Percentiles rank a stretch among this genome's conserved stretches.
These are phyloP conservation scores for Ferdinandea cuprea DNA, from an alignment of 2,888 invertebrate species.

Conservation along the genomic window DNA sequence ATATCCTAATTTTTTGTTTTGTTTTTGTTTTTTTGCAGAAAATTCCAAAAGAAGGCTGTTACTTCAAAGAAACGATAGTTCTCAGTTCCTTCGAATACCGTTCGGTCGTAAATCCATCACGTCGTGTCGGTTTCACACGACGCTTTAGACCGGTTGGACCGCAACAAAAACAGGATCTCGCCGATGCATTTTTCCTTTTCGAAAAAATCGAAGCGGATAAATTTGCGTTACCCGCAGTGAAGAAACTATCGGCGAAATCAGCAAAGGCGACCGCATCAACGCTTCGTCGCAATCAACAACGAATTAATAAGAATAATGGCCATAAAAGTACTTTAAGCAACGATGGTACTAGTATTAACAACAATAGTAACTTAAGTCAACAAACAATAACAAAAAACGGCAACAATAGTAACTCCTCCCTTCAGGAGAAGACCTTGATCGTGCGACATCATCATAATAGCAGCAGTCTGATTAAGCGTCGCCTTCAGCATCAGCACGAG, in stretches of 20 bases:
- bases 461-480: constrained; percentile 75
- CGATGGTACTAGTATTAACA: constrained; percentile 70
- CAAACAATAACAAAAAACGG: constrained; percentile 25
- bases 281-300: constrained; percentile 75
- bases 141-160: constrained; percentile 79
- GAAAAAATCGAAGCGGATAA: constrained; percentile 77
- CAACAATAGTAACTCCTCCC: constrained; percentile 32
- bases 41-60: constrained; percentile 79
- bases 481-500: constrained; percentile 77
- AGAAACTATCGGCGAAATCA: constrained; percentile 37
- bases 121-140: constrained; percentile 80
- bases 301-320: constrained; percentile 62
- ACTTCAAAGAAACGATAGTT: constrained; percentile 80
- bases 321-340: constrained; percentile 66
- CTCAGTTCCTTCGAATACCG: constrained; percentile 79
- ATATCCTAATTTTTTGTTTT: background rate
- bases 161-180: constrained; percentile 75
- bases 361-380: constrained; percentile 72
- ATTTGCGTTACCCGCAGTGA: constrained; percentile 67
- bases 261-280: constrained; percentile 56
- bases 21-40: constrained; percentile 76
- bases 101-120: constrained; percentile 78
- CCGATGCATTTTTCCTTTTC: constrained; percentile 79
- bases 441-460: constrained; percentile 80
- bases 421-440: constrained; percentile 75